Evolutionary conservation across 2,797 vertebrate genomes (phyloP), one percentile per base, ranked within the genome.

Genomic region (Cirrhinus molitorella): DNA sequence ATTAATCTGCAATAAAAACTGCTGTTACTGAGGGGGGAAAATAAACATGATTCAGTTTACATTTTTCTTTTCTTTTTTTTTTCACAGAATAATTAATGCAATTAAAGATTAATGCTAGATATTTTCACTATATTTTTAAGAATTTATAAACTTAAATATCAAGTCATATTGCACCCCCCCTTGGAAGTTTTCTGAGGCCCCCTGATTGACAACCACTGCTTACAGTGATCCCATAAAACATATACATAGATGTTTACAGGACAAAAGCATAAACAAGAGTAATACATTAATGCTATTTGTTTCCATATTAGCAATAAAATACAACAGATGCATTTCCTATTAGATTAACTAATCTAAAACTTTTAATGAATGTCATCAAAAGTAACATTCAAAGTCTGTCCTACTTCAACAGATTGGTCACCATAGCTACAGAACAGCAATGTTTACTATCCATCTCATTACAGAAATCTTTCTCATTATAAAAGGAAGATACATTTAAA

Each of bases 351-450:
- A 9, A 43, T 43, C 40, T 43, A 43, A 43, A 43, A 43, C 40
- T 10, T 17, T 49, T 49, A 1, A 72, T 17, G 28, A 47, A 77
- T 61, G 23, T 61, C 17, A 43, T 14, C 1, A 9, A 76, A 40
- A 59, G 13, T 70, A 70, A n/a, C 21, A 43, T 23, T 34, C 5
- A 74, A 34, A 74, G 49, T 43, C n/a, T 45, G 40, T 9, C 40
- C 40, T 37, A 21, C 5, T 37, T 19, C 4, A 45, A 23, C n/a
- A 45, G 40, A 70, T 2, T 47, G 43, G 43, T 71, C 43, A 47
- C 68, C 43, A 43, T 68, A 21, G 66, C 12, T 43, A 68, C 37
- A 68, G 66, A 68, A 45, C 67, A 70, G 67, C n/a, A 47, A 25
- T 14, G 23, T 70, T 25, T 47, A 45, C 40, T 45, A 25, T 25